Percentiles rank a stretch among this genome's conserved stretches.
These are phyloP conservation scores for Scaptomyza caliginosa DNA, from an alignment of 2,888 invertebrate genomes.

Conservation along the genomic window DNA sequence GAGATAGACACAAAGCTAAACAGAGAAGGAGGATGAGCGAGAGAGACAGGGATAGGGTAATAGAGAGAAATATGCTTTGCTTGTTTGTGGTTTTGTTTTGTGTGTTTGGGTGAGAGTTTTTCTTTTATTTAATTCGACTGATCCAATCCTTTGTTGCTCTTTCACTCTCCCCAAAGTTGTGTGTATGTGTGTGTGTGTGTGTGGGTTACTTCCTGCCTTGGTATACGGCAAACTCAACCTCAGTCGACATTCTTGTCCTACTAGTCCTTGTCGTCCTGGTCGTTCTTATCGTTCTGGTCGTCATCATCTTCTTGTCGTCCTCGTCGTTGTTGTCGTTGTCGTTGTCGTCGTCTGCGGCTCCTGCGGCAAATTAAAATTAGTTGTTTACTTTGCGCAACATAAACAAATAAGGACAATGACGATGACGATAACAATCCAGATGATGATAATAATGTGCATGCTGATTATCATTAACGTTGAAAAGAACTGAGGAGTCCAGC, in stretches of 20 bases:
- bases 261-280: conserved; percentile 6
- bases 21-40: background rate
- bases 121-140: conserved; percentile 64
- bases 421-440: conserved; percentile 24
- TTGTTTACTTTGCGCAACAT: conserved; percentile 78
- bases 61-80: conserved; percentile 48
- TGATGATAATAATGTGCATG: conserved; percentile 17
- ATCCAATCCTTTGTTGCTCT: conserved; percentile 55
- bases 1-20: conserved; percentile 7
- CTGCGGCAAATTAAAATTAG: conserved; percentile 80
- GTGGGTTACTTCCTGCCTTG: no score
- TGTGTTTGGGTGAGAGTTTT: conserved; percentile 33
- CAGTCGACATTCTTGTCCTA: conserved; percentile 28
- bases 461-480: conserved; percentile 18
- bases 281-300: conserved; percentile 17
- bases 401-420: conserved; percentile 73
- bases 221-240: conserved; percentile 22
- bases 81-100: conserved; percentile 56
- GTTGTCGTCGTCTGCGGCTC: conserved; percentile 66
- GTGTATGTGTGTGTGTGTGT: background rate
- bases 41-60: background rate
- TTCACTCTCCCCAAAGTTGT: background rate
- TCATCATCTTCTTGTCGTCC: conserved; percentile 43
- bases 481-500: conserved; percentile 7
- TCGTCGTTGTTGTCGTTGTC: conserved; percentile 44